Evolutionary conservation across 2,797 vertebrate species (phyloP), one percentile per base, ranked within the genome.

Genomic region (Pangasius larnaudii): DNA sequence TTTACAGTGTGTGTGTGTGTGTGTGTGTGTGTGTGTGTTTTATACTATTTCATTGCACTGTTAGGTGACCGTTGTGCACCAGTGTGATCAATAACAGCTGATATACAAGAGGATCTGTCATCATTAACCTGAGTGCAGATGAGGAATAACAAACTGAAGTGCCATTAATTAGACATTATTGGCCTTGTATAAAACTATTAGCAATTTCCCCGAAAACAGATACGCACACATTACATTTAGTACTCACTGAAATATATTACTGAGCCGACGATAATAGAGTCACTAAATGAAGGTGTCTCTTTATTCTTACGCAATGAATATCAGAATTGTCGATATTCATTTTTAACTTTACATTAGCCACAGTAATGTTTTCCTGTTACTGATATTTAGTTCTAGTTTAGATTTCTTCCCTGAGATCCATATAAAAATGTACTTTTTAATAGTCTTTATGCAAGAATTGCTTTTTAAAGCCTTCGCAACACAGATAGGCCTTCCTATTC

Each of bases 61-160:
- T 79, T 7, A 77, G 6, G 46, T 51, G 46, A 51, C 27, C 46
- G 49, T 16, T 78, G 49, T 78, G 27, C 75, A 53, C 7, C 16
- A n/a, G 72, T 16, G 49, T 56, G n/a, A 78, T 78, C 75, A 56
- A 56, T 78, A 53, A 30, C 49, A 77, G 74, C 74, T 51, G 49
- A 53, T 30, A 6, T 30, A 56, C 77, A 30, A 49, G n/a, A 53
- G 9, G 51, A 79, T 33, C 49, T 0, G 16, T 79, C n/a, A 56
- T 56, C 49, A 56, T 79, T 79, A 79, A 56, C 75, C 72, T 16
- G 72, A 77, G 75, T 10, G 10, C 5, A 1, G 39, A 74, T 46
- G 39, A 74, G 71, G 39, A 74, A 74, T 27, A 74, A 74, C 42
- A 46, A 74, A 46, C 3, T 46, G 22, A 74, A 74, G 22, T 46